Evolutionary conservation across 2,888 invertebrate species (phyloP).

Genomic region (Mactromeris polynyma): DNA sequence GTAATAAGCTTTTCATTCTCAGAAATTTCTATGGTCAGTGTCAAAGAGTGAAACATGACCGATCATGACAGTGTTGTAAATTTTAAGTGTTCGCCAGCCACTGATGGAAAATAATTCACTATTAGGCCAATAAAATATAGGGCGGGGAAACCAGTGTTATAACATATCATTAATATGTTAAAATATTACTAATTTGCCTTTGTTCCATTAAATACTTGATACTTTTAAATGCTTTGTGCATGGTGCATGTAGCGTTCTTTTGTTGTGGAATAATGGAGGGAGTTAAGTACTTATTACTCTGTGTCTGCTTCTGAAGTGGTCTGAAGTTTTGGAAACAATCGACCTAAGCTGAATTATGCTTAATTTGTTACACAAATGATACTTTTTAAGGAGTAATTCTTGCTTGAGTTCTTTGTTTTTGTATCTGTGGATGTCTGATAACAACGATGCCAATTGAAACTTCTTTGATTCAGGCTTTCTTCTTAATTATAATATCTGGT

Average conservation of each 20-base stretch:
- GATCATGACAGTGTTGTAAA: too few species aligned
- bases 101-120: too few species aligned
- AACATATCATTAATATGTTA: background rate
- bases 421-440: background rate
- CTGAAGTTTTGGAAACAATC: background rate
- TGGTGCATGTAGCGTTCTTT: background rate
- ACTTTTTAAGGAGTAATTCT: background rate
- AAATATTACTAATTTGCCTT: background rate
- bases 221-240: background rate
- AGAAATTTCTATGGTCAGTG: too few species aligned
- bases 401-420: background rate
- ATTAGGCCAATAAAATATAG: background rate
- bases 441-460: background rate
- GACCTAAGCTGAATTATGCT: background rate
- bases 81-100: too few species aligned
- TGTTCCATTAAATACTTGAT: background rate
- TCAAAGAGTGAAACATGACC: too few species aligned
- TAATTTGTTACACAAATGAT: background rate
- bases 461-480: background rate
- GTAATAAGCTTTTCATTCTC: too few species aligned
- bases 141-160: background rate
- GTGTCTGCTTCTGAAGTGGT: background rate
- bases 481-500: too few species aligned
- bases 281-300: background rate
- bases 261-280: background rate